Evolutionary conservation across 1,140 invertebrate species (phyloP), one percentile per base, ranked within the genome.

Genomic region (Drosophila kohkoa): DNA sequence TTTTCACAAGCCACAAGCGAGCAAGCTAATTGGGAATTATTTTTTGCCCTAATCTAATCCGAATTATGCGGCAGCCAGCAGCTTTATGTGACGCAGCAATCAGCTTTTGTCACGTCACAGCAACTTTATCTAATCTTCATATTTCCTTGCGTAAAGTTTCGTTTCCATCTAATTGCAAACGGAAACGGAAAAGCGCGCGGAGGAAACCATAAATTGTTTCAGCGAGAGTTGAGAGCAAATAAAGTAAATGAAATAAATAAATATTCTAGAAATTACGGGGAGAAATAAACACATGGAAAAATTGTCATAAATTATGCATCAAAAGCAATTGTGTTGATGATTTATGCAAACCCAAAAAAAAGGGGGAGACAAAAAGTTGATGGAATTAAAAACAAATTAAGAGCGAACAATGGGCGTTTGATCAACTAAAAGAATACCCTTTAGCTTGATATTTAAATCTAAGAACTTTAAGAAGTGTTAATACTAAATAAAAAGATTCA

Each of bases 291-390:
- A 77, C 64, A 77, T 15, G 16, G 20, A 25, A 25, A 49, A 77
- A 67, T 28, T 60, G 28, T 55, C 64, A 85, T 83, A 81, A 83
- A 83, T 83, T 77, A 83, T 85, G 70, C 77, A 85, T 77, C 66
- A 83, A 82, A 79, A 49, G 46, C 69, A 79, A 85, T 81, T 65
- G 76, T 63, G 58, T 74, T 75, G 60, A 82, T 82, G 80, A 82
- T 82, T 82, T 82, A 82, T 82, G 75, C 54, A 82, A 51, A 59
- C 20, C 3, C 6, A 20, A 20, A 48, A 66, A 65, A 71, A 43
- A 13, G 5, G 25, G 59, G 57, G 35, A 48, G 16, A 25, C 13
- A 10, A 5, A 43, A 46, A 54, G 13, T 8, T 54, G 28, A 54
- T 15, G 32, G 16, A 57, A 41, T 16, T 38, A 16, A 57, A 57